Conservation (phyloP, 2,797 vertebrate species). For the Petrocephalus sullivani region DNA sequence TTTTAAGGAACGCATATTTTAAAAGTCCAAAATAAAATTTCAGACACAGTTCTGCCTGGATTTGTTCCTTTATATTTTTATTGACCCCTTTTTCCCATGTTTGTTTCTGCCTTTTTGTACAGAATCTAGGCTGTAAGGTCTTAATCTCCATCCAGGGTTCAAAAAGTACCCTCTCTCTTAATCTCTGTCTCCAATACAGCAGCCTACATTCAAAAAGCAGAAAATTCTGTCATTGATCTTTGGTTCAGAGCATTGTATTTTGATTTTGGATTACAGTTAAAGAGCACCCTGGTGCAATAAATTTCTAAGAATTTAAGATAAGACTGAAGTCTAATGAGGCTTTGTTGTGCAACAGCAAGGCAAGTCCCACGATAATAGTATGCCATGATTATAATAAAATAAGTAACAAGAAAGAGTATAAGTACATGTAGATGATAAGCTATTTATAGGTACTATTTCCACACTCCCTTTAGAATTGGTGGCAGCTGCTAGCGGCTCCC, state of each 20-base stretch:
- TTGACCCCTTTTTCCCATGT: neutral
- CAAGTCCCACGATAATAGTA: neutral
- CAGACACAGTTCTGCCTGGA: too few species aligned
- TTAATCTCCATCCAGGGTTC: neutral
- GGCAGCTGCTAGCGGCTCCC: neutral
- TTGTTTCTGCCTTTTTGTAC: neutral
- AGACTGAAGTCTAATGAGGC: neutral
- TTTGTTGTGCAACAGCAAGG: too few species aligned
- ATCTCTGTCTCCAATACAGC: neutral
- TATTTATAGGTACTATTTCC: neutral
- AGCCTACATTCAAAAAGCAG: neutral
- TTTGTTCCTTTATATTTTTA: too few species aligned
- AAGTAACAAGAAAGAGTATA: neutral
- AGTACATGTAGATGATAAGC: neutral
- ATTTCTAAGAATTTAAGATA: neutral
- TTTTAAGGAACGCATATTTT: neutral
- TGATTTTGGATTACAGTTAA: neutral
- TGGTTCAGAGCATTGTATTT: neutral
- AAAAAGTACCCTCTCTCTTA: neutral
- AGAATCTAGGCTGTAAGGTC: neutral
- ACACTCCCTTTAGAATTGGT: neutral
- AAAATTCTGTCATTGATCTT: neutral
- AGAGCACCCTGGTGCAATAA: neutral
- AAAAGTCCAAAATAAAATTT: too few species aligned
- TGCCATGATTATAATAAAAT: neutral